Evolutionary conservation across 2,888 invertebrate species (phyloP), one percentile per base, ranked within the genome.

Genomic region (Linnaemya vulpina): DNA sequence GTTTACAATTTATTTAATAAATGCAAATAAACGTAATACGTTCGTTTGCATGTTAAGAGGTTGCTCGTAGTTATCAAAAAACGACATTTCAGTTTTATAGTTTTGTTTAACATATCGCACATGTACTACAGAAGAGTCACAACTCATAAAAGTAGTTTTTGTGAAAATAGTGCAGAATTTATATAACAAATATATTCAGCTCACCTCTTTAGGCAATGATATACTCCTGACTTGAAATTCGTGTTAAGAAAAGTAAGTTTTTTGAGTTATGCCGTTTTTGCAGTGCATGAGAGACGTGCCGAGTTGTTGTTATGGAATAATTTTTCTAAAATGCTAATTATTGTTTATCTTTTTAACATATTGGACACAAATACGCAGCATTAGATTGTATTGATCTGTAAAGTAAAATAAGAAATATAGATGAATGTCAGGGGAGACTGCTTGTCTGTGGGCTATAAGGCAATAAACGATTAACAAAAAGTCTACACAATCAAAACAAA

Each of bases 11-110:
- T 20, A 60, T 38, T 30, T 10, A 10, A n/a, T n/a, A 40, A 38
- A 30, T 53, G 15, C 11, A 46, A 46, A 51, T 74, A n/a, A 49
- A 40, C 40, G 38, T n/a, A 58, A 30, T 62, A 38, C 38, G 25
- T 53, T 70, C 38, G 10, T 15, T 46, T 58, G 13, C 25, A n/a
- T 43, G 53, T 49, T 35, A 15, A 20, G 49, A 46, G 15, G 3
- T 38, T 20, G 22, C 7, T 22, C 3, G 20, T 35, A 46, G n/a
- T 35, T 73, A 49, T 71, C 17, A 71, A 40, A 63, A 40, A 40
- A 25, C n/a, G 15, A 46, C n/a, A 20, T 55, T 40, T 58, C 35
- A 17, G 11, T 58, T 15, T n/a, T 22, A 22, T 38, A 40, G 38
- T 70, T 30, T n/a, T 58, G 55, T 71, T 58, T 51, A 13, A 13